Percentiles rank a stretch among this genome's conserved stretches.
Evolutionary conservation across 2,797 vertebrate species (phyloP).

Genomic region (Fundulus diaphanus): DNA sequence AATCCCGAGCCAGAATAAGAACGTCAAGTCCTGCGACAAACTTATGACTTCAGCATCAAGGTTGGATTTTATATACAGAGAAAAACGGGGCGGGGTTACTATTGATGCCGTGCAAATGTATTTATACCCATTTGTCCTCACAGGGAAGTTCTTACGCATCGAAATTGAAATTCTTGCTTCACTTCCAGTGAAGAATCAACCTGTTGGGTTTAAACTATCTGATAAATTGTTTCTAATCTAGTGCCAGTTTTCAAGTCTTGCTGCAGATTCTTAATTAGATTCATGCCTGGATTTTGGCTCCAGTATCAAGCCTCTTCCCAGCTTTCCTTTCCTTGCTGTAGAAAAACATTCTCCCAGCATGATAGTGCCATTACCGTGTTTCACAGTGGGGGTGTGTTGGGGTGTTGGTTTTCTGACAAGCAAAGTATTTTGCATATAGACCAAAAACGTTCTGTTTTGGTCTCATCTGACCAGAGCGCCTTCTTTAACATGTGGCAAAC

Average conservation of each 20-base stretch:
- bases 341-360: not conserved
- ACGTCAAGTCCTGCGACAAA: slow-evolving; percentile 11
- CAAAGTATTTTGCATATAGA: not conserved
- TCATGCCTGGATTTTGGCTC: not conserved
- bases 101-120: not conserved
- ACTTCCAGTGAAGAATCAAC: no score
- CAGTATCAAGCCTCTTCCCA: not conserved
- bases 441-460: not conserved
- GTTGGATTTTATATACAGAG: slow-evolving; percentile 6
- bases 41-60: slow-evolving; percentile 8
- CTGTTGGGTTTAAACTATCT: not conserved
- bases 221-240: not conserved
- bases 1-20: slow-evolving; percentile 1
- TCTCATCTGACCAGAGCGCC: not conserved
- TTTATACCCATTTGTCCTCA: not conserved
- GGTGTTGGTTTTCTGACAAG: no score
- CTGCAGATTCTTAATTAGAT: not conserved
- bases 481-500: not conserved
- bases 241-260: not conserved
- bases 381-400: no score
- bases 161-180: no score
- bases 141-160: no score
- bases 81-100: not conserved
- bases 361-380: not conserved
- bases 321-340: not conserved